Evolutionary conservation across 2,888 invertebrate species (phyloP), one percentile per base, ranked within the genome.

Genomic region (Callimorpha dominula): DNA sequence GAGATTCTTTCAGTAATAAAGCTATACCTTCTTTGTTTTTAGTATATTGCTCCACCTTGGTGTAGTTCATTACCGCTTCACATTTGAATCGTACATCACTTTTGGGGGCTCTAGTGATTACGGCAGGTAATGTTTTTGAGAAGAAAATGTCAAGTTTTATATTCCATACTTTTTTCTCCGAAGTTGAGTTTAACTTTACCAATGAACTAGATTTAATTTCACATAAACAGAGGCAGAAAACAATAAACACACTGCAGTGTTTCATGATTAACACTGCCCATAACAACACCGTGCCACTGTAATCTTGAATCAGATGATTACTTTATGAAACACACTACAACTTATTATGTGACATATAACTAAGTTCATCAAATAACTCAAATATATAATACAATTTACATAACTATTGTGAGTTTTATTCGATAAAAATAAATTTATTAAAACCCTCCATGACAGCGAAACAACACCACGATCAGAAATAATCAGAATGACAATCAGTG

Each of bases 191-290:
- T 17, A 85, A 81, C 83, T 94, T 95, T 17, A 88, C 69, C 62
- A 87, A 79, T 72, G 91, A 88, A 74, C 87, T 80, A 69, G 89
- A 80, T 75, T 94, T 92, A 64, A 84, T 80, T 87, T 92, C 88
- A 90, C 89, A 87, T 80, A 91, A 86, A 85, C 81, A 88, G 81
- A 92, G 85, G 86, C 90, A 90, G 83, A 94, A 90, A 90, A 93
- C 86, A 89, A 94, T 90, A 90, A 94, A 88, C 85, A 93, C 89
- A 91, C 88, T 88, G 85, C 89, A 86, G 90, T 88, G 89, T 91
- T 93, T 92, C 95, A 95, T 95, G 93, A 91, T 87, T 91, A 89
- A 88, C 86, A 86, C 89, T 92, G 92, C 89, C 93, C 94, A 94
- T 94, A 92, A 89, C 31, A 31, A 31, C 94, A 94, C 82, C 57